phyloP scores from a whole-genome alignment of 2,888 invertebrate genomes.

The Melanostoma mellinum region DNA sequence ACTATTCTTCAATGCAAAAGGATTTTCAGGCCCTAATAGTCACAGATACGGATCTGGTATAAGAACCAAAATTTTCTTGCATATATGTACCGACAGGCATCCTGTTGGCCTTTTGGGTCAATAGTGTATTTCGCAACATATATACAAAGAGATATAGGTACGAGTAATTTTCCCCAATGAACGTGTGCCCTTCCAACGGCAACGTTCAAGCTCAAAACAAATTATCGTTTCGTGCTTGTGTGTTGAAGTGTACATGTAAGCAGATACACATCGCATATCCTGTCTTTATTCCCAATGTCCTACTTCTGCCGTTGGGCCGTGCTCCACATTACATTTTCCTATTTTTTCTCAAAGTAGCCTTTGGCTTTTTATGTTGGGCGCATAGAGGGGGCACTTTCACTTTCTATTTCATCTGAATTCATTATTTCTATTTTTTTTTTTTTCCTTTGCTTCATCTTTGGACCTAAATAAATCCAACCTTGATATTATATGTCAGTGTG shows the following conservation, averaged over 20 bases:
- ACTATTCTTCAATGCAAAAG: too few species aligned
- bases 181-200: slow-evolving; percentile 19
- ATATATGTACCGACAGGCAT: neutral
- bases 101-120: slow-evolving; percentile 24
- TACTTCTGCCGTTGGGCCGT: slow-evolving; percentile 14
- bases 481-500: slow-evolving; percentile 21
- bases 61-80: slow-evolving; percentile 3
- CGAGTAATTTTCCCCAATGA: slow-evolving; percentile 36
- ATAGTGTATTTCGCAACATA: slow-evolving; percentile 10
- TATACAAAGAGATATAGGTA: slow-evolving; percentile 19
- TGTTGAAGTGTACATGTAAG: neutral
- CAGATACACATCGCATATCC: neutral
- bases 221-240: slow-evolving; percentile 41
- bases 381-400: slow-evolving; percentile 48
- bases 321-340: slow-evolving; percentile 51
- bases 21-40: too few species aligned
- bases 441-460: slow-evolving; percentile 38
- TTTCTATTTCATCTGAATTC: slow-evolving; percentile 65
- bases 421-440: slow-evolving; percentile 40
- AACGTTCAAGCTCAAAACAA: slow-evolving; percentile 34
- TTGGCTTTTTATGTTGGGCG: slow-evolving; percentile 42
- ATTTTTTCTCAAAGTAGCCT: slow-evolving; percentile 54
- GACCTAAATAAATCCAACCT: slow-evolving; percentile 48
- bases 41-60: slow-evolving; percentile 9
- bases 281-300: neutral